Percentiles rank a stretch among this genome's conserved stretches.
Evolutionary conservation across 35 echinoderm and acorn worm genomes (phyloP).

Genomic region (Chiridota heheva): DNA sequence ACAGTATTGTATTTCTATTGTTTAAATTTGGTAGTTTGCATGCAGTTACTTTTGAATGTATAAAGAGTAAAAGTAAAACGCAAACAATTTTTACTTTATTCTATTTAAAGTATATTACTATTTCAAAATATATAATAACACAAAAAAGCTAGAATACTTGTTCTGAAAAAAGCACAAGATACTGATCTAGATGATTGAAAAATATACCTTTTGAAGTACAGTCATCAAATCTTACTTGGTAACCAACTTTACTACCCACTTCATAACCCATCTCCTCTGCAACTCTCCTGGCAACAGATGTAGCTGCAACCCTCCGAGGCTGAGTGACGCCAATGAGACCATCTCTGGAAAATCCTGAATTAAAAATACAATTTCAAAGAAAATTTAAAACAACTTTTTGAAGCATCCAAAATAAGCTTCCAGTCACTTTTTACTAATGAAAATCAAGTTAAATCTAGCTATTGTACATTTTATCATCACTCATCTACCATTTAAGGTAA

Average conservation of each 20-base stretch:
- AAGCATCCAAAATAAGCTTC: background rate
- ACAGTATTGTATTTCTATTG: too few relatives aligned
- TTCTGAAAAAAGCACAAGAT: too few relatives aligned
- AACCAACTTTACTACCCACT: conserved; percentile 74
- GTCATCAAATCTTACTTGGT: conserved; percentile 98
- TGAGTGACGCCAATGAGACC: conserved; percentile 93
- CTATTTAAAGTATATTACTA: too few relatives aligned
- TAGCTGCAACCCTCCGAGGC: conserved; percentile 93
- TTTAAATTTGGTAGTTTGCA: too few relatives aligned
- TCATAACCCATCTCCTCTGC: conserved; percentile 87
- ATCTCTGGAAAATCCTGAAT: conserved; percentile 79
- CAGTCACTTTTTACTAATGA: background rate
- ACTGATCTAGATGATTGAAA: too few relatives aligned
- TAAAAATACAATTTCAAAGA: background rate
- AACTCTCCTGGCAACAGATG: conserved; percentile 87
- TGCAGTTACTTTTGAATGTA: too few relatives aligned
- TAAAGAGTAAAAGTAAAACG: conserved; percentile 3
- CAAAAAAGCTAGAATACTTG: too few relatives aligned
- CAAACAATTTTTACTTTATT: too few relatives aligned
- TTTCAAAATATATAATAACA: too few relatives aligned
- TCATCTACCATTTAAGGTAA: background rate
- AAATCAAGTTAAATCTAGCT: background rate
- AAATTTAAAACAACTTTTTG: background rate
- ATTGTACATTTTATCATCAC: background rate
- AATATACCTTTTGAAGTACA: conserved; percentile 89